These are phyloP conservation scores for Romanogobio albipinnatus DNA, from an alignment of 2,113 vertebrate species.

Conservation along the genomic window DNA sequence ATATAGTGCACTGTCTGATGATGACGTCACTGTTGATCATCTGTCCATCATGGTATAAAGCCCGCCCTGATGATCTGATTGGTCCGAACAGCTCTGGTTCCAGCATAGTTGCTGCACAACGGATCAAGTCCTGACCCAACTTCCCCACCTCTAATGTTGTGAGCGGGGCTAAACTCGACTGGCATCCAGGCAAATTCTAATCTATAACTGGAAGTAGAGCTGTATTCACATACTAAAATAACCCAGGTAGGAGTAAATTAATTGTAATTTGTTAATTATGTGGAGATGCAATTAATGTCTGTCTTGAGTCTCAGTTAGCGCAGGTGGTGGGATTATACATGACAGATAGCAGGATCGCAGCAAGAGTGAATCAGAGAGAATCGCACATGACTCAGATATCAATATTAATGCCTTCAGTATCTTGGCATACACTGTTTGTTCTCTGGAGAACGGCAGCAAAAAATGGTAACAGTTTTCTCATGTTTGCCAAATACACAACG, in stretches of 20 bases:
- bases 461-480: conserved; percentile 14
- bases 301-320: conserved; percentile 21
- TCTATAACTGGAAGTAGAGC: neutral
- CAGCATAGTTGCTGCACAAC: too few species aligned
- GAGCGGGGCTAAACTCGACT: too few species aligned
- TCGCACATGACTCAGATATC: neutral
- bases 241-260: conserved; percentile 17
- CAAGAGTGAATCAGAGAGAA: neutral
- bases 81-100: too few species aligned
- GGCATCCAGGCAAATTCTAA: neutral
- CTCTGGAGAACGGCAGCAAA: neutral
- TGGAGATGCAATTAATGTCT: conserved; percentile 33
- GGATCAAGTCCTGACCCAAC: too few species aligned
- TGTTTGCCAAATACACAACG: conserved; percentile 12
- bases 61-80: too few species aligned
- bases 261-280: conserved; percentile 7
- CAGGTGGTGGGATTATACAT: neutral
- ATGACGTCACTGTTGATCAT: too few species aligned
- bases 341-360: conserved; percentile 16
- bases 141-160: too few species aligned
- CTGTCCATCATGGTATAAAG: too few species aligned
- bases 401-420: conserved; percentile 25
- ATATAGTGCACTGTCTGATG: too few species aligned
- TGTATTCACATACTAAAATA: conserved; percentile 2
- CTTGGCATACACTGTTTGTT: conserved; percentile 25